These are phyloP conservation scores for Nomada lathburiana DNA, from an alignment of 2,888 invertebrate species.

Conservation along the genomic window DNA sequence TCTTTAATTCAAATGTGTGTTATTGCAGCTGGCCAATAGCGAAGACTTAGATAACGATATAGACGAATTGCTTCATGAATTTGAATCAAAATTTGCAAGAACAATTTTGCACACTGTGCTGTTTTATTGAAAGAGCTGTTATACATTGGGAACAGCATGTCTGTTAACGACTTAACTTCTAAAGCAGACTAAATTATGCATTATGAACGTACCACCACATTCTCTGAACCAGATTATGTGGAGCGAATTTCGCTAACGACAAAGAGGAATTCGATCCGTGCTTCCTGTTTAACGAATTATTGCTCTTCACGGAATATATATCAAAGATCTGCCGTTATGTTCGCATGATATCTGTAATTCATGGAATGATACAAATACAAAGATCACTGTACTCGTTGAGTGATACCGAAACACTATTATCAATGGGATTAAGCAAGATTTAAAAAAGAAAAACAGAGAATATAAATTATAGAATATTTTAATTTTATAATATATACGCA, in stretches of 20 bases:
- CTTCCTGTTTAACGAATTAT: conserved; percentile 67
- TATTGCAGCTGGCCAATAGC: conserved; percentile 91
- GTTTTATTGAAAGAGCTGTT: conserved; percentile 90
- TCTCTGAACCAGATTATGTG: conserved; percentile 45
- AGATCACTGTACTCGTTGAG: conserved; percentile 21
- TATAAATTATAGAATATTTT: conserved; percentile 64
- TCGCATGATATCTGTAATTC: conserved; percentile 27
- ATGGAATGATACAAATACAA: conserved; percentile 36
- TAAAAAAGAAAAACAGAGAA: conserved; percentile 32
- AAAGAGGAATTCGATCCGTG: conserved; percentile 59
- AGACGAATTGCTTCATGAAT: conserved; percentile 97
- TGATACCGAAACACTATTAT: conserved; percentile 16
- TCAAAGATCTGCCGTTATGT: conserved; percentile 20
- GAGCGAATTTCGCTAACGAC: conserved; percentile 45
- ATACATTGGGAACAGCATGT: conserved; percentile 42
- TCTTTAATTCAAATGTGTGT: neutral
- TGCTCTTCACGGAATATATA: conserved; percentile 45
- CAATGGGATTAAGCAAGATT: conserved; percentile 27
- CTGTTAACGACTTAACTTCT: conserved; percentile 59
- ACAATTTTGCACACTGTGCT: conserved; percentile 96
- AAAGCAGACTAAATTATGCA: conserved; percentile 61
- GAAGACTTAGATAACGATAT: conserved; percentile 99
- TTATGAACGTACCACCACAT: conserved; percentile 48
- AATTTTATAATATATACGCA: conserved; percentile 63
- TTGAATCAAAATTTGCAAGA: conserved; percentile 94